These are phyloP conservation scores for Chironomus striatipennis DNA, from an alignment of 1,140 invertebrate species.

Conservation along the genomic window DNA sequence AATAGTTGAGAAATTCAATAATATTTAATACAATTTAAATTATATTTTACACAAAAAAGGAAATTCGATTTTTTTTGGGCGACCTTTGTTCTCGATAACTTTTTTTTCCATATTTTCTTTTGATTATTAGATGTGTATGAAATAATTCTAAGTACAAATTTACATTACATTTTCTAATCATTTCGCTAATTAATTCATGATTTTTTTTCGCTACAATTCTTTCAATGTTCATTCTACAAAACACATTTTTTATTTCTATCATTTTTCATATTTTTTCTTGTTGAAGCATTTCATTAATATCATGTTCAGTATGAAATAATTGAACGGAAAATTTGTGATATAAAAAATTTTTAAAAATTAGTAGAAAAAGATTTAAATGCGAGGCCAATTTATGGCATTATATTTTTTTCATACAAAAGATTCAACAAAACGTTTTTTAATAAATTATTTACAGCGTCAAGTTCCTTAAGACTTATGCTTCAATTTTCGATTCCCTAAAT, in stretches of 20 bases:
- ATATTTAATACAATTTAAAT: no score
- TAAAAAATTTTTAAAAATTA: neutral
- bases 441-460: neutral
- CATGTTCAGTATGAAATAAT: neutral
- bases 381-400: neutral
- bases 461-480: neutral
- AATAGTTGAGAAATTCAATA: no score
- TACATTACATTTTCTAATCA: neutral
- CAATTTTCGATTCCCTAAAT: no score
- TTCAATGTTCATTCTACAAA: neutral
- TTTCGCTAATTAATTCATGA: neutral
- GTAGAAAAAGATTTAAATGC: neutral
- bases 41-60: no score
- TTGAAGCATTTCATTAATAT: conserved; percentile 11
- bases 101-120: no score
- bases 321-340: neutral
- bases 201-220: neutral
- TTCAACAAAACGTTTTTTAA: neutral
- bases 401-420: neutral
- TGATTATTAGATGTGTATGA: no score
- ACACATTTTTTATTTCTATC: neutral
- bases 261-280: neutral
- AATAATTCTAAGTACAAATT: neutral
- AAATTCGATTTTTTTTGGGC: no score
- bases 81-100: no score